phyloP scores from a whole-genome alignment of 2,113 vertebrate genomes.

The Noctilio leporinus region DNA sequence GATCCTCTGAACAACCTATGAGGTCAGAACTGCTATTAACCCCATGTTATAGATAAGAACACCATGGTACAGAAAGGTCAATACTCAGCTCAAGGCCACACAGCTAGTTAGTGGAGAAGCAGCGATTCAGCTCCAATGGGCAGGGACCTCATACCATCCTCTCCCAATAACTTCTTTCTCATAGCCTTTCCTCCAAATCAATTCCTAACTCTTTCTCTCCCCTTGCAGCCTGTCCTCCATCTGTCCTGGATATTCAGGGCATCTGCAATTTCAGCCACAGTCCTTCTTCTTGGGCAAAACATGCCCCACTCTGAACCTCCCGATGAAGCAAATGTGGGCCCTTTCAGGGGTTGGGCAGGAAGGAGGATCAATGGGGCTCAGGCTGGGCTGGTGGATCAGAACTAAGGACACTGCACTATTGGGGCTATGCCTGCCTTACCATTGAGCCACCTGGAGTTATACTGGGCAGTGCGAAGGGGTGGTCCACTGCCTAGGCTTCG shows the following conservation, averaged over 20 bases:
- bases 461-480: conserved; percentile 94
- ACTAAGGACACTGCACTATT: background rate
- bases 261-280: background rate
- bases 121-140: background rate
- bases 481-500: conserved; percentile 95
- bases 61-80: background rate
- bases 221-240: no score
- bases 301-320: background rate
- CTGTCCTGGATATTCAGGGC: background rate
- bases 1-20: background rate
- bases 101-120: background rate
- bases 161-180: background rate
- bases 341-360: background rate
- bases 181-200: background rate
- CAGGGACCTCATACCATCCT: background rate
- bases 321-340: background rate
- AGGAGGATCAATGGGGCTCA: background rate
- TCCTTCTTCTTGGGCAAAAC: background rate
- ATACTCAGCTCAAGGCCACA: background rate
- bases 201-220: background rate
- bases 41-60: background rate
- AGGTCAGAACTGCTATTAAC: background rate
- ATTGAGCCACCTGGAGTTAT: conserved; percentile 99
- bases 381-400: background rate
- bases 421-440: conserved; percentile 79